Base-by-base conservation (phyloP, 1,140 invertebrate genomes). In the Tachypleus tridentatus region DNA sequence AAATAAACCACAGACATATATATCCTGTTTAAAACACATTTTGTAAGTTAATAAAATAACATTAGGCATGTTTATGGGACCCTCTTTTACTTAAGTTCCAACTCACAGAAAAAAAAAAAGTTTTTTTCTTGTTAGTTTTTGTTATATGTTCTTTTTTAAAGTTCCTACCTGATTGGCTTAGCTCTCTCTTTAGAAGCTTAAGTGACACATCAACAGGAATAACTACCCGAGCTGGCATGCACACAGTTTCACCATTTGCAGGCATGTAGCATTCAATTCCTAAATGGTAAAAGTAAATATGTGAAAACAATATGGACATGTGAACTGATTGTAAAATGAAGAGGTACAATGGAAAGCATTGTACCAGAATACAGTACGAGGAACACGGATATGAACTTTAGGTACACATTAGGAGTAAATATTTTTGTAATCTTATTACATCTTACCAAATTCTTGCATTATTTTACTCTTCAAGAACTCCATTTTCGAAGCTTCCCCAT, bases 391-490 rank as follows among this genome's bases (percentile, higher is more conserved):
- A 29, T 29, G 29, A 29, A 29, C 29, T 29, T 29, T 29, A 29
- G 29, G 29, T 29, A 29, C 29, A 2, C 29, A 29, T 29, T 29
- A 29, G 29, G 29, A 29, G 29, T 29, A 29, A 29, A 29, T 29
- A 29, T 29, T 29, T 29, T 29, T 29, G 29, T 29, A 29, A 29
- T 29, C 29, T 29, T 29, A 29, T 29, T 29, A 29, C 29, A 29
- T 58, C n/a, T 53, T 65, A 76, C 77, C 75, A 73, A 82, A 80
- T 69, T 82, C 80, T 72, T 97, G 87, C 73, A 89, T 86, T 64
- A 97, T 97, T 80, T 96, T 96, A 58, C 86, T 86, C 69, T 91
- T 92, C 2, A 97, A 78, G 77, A 96, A 97, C 70, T 92, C 89
- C 93, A 99, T 99, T 77, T 89, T 89, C 4, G 74, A 78, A 8